Evolutionary conservation across 1,140 invertebrate genomes (phyloP).

Genomic region (Orchesella cincta): DNA sequence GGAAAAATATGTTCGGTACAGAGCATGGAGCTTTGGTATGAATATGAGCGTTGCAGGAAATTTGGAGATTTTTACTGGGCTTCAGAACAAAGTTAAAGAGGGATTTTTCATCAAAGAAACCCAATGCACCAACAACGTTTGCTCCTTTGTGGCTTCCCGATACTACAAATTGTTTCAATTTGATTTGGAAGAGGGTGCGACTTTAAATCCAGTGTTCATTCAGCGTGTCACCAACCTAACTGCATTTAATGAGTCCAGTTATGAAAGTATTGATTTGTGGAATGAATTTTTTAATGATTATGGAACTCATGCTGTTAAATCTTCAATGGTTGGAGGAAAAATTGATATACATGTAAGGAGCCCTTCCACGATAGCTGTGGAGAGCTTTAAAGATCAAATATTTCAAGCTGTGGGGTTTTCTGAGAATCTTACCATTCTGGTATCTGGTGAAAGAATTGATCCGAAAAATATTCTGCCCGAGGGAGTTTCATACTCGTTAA

Average conservation of each 20-base stretch:
- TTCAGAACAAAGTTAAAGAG: background rate
- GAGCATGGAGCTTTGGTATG: background rate
- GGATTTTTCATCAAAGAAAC: background rate
- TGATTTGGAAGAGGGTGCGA: constrained; percentile 1
- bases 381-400: background rate
- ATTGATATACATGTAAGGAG: constrained; percentile 20
- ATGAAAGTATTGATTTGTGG: constrained; percentile 27
- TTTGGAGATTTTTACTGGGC: background rate
- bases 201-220: background rate
- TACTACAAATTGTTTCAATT: constrained; percentile 22
- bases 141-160: background rate
- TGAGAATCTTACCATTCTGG: background rate
- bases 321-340: constrained; percentile 24
- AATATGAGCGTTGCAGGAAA: background rate
- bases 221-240: background rate
- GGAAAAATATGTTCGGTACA: background rate
- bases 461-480: background rate
- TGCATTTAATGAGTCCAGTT: constrained; percentile 22
- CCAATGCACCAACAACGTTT: background rate
- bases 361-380: background rate
- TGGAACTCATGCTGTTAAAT: constrained; percentile 33
- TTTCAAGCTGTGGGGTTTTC: background rate
- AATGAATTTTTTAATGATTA: constrained; percentile 30
- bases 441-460: background rate
- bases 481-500: background rate